These are phyloP conservation scores for Epistrophe grossulariae DNA, from an alignment of 2,888 invertebrate species.

Conservation along the genomic window DNA sequence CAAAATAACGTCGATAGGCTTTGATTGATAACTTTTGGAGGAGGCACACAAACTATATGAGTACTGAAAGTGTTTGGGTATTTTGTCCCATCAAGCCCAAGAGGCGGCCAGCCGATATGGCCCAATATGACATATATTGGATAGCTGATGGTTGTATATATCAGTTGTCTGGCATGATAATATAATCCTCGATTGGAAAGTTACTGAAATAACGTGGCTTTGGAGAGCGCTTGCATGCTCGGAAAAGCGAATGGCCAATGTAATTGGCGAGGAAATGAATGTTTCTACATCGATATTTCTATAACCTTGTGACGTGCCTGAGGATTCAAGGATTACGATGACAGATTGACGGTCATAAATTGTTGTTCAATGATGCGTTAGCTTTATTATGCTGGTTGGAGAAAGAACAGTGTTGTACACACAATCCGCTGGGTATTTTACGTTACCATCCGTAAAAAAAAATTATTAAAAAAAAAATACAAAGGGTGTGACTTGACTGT, in stretches of 20 bases:
- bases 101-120: background rate
- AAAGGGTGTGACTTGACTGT: slow-evolving; percentile 16
- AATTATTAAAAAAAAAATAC: background rate
- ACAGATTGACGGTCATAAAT: slow-evolving; percentile 70
- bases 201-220: slow-evolving; percentile 38
- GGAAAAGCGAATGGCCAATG: slow-evolving; percentile 51
- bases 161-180: slow-evolving; percentile 49
- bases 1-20: slow-evolving; percentile 20
- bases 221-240: slow-evolving; percentile 3
- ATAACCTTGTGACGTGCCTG: slow-evolving; percentile 49
- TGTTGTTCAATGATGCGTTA: slow-evolving; percentile 64
- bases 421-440: slow-evolving; percentile 13
- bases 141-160: background rate
- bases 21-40: slow-evolving; percentile 66
- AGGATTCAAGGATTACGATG: slow-evolving; percentile 67
- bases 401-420: background rate
- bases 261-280: slow-evolving; percentile 68
- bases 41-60: background rate
- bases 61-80: background rate
- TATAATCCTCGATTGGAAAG: slow-evolving; percentile 66
- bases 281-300: slow-evolving; percentile 66
- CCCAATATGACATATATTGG: background rate
- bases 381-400: slow-evolving; percentile 41
- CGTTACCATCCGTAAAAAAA: background rate
- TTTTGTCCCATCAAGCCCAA: background rate